Evolutionary conservation across 2,797 vertebrate species (phyloP).

Genomic region (Pangasius sanitwongsei): DNA sequence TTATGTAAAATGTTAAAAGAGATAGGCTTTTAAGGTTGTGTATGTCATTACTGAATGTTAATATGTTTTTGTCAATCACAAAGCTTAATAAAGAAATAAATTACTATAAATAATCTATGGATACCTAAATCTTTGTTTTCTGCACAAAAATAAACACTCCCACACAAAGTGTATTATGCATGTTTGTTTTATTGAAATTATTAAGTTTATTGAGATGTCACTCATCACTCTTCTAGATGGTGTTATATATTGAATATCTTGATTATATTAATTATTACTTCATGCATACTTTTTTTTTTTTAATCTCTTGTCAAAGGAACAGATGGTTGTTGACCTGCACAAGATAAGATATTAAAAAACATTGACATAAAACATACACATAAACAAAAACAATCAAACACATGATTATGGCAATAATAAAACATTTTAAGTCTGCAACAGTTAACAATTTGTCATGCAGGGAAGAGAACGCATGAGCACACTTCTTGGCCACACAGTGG

Average conservation of each 20-base stretch:
- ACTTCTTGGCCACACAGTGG: neutral
- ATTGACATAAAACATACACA: neutral
- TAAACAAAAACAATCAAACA: neutral
- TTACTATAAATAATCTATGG: constrained; percentile 43
- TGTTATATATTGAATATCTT: neutral
- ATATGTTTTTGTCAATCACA: constrained; percentile 46
- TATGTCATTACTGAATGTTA: constrained; percentile 34
- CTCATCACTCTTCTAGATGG: neutral
- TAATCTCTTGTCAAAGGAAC: neutral
- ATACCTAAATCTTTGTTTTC: constrained; percentile 57
- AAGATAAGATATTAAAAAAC: neutral
- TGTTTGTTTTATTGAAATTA: constrained; percentile 12
- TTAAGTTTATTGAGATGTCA: neutral
- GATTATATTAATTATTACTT: neutral
- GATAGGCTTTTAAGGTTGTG: constrained; percentile 22
- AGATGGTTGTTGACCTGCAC: neutral
- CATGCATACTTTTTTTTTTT: neutral
- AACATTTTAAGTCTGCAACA: neutral
- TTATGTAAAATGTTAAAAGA: constrained; percentile 28
- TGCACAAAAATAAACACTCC: constrained; percentile 61
- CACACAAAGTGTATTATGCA: neutral
- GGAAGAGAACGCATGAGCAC: neutral
- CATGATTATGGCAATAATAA: neutral
- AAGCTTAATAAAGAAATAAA: constrained; percentile 43
- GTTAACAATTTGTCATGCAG: neutral